Evolutionary conservation across 2,113 vertebrate species (phyloP).

Genomic region (Eurystomus gularis): DNA sequence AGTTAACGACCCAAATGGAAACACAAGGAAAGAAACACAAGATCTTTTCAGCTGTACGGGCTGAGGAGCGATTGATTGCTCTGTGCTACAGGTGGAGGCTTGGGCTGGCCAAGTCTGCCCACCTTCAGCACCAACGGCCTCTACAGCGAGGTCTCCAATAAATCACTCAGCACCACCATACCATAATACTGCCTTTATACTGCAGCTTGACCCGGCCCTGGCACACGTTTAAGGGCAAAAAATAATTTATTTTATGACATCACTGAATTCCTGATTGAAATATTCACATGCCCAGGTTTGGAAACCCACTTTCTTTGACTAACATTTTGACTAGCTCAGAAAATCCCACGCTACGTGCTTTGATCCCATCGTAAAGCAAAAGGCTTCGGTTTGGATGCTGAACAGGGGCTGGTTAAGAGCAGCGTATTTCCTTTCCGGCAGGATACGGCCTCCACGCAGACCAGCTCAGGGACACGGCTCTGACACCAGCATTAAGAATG

Average conservation of each 20-base stretch:
- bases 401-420: background rate
- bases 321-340: background rate
- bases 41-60: background rate
- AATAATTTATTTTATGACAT: background rate
- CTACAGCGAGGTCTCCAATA: background rate
- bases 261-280: background rate
- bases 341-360: background rate
- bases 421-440: slow-evolving; percentile 18
- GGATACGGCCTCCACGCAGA: background rate
- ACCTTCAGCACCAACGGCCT: background rate
- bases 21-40: slow-evolving; percentile 2
- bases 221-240: background rate
- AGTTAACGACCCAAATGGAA: background rate
- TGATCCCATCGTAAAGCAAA: background rate
- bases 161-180: background rate
- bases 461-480: background rate
- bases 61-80: background rate
- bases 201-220: background rate
- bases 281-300: background rate
- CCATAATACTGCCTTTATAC: background rate
- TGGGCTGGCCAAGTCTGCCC: background rate
- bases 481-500: slow-evolving; percentile 2
- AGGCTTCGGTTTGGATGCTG: background rate
- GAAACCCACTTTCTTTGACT: background rate
- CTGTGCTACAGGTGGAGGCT: background rate